A percentile compares a stretch with the other conserved stretches of the same genome.
Evolutionary conservation across 35 echinoderm and acorn worm genomes (phyloP).

Genomic region (Amphiura filiformis): DNA sequence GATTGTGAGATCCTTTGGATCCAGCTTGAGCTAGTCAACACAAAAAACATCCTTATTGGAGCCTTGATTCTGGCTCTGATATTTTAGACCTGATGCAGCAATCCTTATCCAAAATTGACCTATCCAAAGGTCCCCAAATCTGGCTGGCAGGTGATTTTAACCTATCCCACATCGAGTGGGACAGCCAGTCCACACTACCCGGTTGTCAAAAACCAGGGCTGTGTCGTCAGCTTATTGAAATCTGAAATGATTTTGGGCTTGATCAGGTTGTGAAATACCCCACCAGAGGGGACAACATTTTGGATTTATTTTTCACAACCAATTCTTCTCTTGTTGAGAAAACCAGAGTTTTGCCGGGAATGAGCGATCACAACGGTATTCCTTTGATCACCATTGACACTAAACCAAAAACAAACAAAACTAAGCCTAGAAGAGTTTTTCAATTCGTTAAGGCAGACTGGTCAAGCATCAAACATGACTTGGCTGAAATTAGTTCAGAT

Average conservation of each 20-base stretch:
- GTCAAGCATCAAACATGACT: not conserved
- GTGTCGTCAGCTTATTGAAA: not conserved
- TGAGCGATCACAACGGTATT: constrained; percentile 27
- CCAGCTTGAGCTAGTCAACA: not conserved
- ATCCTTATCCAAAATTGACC: not conserved
- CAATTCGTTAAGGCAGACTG: not conserved
- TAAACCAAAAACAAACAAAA: not conserved
- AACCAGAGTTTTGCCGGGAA: not conserved
- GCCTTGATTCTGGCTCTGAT: not conserved
- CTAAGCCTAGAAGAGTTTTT: not conserved
- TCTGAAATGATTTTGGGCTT: not conserved
- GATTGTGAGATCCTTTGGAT: not conserved
- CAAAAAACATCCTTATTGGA: not conserved
- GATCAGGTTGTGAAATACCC: constrained; percentile 15
- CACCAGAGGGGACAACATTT: constrained; percentile 9
- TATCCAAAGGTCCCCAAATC: not conserved
- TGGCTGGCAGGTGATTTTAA: constrained; percentile 28
- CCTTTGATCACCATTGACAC: not conserved
- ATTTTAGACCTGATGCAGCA: not conserved
- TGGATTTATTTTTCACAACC: constrained; percentile 22
- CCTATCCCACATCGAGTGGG: constrained; percentile 18
- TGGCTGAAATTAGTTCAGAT: not conserved
- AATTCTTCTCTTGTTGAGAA: constrained; percentile 23
- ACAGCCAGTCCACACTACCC: not conserved
- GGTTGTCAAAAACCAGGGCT: not conserved